Evolutionary conservation across 2,888 invertebrate species (phyloP).

Genomic region (Standfussiana lucernea): DNA sequence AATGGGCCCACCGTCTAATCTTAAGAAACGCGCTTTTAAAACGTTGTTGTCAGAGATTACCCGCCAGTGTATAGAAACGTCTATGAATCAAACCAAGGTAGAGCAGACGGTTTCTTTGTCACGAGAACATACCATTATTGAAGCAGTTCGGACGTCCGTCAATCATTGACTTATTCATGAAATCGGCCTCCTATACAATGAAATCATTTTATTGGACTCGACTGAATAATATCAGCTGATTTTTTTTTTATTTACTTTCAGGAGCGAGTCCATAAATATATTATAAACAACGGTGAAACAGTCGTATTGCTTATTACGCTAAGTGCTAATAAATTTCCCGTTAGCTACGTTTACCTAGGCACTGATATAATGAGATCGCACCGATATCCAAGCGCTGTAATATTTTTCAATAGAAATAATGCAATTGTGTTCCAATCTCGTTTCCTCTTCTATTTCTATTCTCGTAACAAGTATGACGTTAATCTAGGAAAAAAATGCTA

Average conservation of each 20-base stretch:
- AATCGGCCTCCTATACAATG: conserved; percentile 42
- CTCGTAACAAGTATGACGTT: conserved; percentile 36
- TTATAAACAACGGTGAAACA: conserved; percentile 52
- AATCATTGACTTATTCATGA: conserved; percentile 63
- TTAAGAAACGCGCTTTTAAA: conserved; percentile 76
- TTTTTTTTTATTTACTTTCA: conserved; percentile 35
- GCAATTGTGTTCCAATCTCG: conserved; percentile 54
- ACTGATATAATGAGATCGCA: conserved; percentile 62
- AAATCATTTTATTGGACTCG: conserved; percentile 58
- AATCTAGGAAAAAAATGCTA: conserved; percentile 1
- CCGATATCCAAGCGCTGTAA: conserved; percentile 51
- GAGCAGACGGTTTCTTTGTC: conserved; percentile 61
- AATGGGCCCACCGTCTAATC: conserved; percentile 78
- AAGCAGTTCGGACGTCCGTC: conserved; percentile 64
- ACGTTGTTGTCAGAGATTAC: conserved; percentile 75
- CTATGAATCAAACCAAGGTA: conserved; percentile 59
- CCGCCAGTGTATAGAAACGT: conserved; percentile 64
- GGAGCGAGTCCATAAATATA: conserved; percentile 43
- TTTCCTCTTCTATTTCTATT: conserved; percentile 30
- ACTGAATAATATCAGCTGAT: conserved; percentile 24
- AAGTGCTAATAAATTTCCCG: conserved; percentile 72
- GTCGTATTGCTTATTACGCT: conserved; percentile 67
- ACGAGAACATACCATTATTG: conserved; percentile 64
- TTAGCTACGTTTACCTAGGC: conserved; percentile 63
- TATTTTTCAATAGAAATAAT: conserved; percentile 66